Conservation (phyloP, 92 coral and sea anemone species). For the Epizoanthus stellaris region DNA sequence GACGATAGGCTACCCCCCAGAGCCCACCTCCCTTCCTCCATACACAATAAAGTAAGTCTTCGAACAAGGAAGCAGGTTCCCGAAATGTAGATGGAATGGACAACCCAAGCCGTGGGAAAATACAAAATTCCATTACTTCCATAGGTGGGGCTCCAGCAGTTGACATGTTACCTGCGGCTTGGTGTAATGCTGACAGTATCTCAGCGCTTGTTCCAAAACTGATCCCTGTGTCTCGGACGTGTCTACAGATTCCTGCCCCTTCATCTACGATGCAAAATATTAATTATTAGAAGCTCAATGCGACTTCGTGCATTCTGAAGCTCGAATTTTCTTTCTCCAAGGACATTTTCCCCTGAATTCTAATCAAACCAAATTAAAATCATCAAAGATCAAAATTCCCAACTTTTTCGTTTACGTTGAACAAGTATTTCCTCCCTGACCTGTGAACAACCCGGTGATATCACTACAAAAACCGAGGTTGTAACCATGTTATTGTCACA, state of each 20-base stretch:
- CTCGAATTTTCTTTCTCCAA: too few species aligned
- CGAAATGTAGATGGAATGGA: too few species aligned
- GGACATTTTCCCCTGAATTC: too few species aligned
- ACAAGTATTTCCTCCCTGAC: too few species aligned
- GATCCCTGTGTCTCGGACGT: conserved; percentile 68
- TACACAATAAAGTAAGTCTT: too few species aligned
- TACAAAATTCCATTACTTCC: not conserved
- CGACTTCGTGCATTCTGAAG: too few species aligned
- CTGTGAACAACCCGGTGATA: not conserved
- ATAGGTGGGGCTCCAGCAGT: too few species aligned
- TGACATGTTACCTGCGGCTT: conserved; percentile 80
- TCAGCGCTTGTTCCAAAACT: conserved; percentile 84
- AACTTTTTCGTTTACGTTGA: not conserved
- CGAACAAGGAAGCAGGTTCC: too few species aligned
- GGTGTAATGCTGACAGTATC: conserved; percentile 82
- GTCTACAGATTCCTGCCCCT: conserved; percentile 46
- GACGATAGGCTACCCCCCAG: too few species aligned
- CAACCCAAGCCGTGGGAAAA: not conserved
- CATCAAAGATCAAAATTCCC: not conserved
- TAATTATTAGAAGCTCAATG: not conserved
- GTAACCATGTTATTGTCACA: too few species aligned
- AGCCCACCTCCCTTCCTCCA: too few species aligned
- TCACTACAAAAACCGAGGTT: not conserved
- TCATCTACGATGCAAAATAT: conserved; percentile 33
- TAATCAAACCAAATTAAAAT: too few species aligned